phyloP scores from a whole-genome alignment of 2,113 vertebrate species.

The Hipposideros armiger region DNA sequence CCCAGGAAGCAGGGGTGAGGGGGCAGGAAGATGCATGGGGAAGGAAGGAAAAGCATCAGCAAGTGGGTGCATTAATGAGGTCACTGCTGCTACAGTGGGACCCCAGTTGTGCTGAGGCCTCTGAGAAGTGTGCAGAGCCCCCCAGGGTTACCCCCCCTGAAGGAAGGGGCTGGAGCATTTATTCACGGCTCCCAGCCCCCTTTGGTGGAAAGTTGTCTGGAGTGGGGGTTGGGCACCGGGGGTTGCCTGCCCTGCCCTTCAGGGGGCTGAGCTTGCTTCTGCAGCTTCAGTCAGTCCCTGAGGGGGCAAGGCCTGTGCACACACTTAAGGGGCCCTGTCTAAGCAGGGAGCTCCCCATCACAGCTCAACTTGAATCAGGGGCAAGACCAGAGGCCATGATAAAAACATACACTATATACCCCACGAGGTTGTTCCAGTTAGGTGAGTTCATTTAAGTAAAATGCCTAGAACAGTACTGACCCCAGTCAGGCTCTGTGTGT shows the following conservation, averaged over 20 bases:
- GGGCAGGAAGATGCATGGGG: background rate
- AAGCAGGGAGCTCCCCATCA: background rate
- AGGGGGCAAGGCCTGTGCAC: background rate
- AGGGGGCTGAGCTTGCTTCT: background rate
- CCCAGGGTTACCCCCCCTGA: background rate
- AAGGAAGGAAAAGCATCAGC: background rate
- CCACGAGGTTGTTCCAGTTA: background rate
- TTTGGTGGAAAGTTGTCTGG: background rate
- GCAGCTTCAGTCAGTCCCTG: background rate
- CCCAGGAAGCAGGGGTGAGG: background rate
- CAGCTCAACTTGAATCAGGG: background rate
- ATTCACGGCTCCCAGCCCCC: background rate
- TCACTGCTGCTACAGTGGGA: too few relatives aligned
- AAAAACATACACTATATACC: background rate
- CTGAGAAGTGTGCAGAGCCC: background rate
- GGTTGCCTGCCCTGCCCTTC: background rate
- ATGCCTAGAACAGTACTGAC: background rate
- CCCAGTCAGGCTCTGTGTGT: background rate
- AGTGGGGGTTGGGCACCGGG: background rate
- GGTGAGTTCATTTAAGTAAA: background rate
- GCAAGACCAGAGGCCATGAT: background rate
- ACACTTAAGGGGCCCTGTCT: background rate
- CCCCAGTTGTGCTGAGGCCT: accelerated
- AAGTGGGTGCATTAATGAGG: accelerated
- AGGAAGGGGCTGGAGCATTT: background rate